Conservation (phyloP, 2,888 invertebrate species). For the Tetragnatha montana region DNA sequence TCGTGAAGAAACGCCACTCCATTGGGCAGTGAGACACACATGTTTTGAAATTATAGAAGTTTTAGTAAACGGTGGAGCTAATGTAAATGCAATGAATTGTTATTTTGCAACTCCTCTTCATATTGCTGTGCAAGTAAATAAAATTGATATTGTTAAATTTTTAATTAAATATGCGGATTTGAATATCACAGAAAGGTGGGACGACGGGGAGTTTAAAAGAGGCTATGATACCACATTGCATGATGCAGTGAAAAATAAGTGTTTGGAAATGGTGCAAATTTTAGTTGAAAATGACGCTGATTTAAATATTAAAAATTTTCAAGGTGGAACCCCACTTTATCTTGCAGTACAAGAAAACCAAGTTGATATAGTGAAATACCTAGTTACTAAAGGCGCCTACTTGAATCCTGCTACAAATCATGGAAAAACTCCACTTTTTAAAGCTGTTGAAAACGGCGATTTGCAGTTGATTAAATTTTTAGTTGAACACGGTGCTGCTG, state of each 20-base stretch:
- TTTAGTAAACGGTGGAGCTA: constrained; percentile 5
- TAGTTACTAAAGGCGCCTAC: not conserved
- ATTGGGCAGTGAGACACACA: not conserved
- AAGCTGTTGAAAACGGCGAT: not conserved
- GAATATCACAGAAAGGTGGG: too few relatives aligned
- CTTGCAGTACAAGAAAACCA: constrained; percentile 1
- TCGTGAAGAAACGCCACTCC: too few relatives aligned
- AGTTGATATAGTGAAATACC: not conserved
- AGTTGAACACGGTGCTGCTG: not conserved
- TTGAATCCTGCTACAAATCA: not conserved
- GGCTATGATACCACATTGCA: not conserved
- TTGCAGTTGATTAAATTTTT: not conserved
- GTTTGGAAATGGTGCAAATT: not conserved
- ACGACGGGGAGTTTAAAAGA: not conserved
- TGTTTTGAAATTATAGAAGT: not conserved
- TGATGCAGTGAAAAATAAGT: not conserved
- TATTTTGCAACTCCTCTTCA: too few relatives aligned
- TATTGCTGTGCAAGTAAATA: not conserved
- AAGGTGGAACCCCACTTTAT: not conserved
- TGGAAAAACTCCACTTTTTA: not conserved
- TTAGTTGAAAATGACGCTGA: not conserved
- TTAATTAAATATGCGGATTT: too few relatives aligned
- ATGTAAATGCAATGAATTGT: constrained; percentile 8
- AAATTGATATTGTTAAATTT: not conserved
- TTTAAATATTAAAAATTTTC: not conserved